Evolutionary conservation across 2,797 vertebrate genomes (phyloP), one percentile per base, ranked within the genome.

Genomic region (Cossypha heuglini): DNA sequence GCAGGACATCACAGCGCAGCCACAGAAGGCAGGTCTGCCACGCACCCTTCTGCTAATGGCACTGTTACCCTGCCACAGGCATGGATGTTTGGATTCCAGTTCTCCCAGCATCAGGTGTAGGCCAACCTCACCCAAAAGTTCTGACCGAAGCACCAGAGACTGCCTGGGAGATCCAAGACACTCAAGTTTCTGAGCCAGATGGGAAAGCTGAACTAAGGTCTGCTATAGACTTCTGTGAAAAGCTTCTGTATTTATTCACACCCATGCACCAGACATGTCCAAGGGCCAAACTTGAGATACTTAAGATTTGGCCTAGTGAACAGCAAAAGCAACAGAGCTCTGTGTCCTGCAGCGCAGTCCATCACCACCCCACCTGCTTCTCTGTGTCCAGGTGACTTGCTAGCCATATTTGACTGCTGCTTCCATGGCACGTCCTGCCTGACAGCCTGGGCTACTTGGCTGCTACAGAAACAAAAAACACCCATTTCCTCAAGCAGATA

Each of bases 11-110:
- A 4, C 35, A 1, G 0, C 0, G 18, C 13, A 29, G 11, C 20
- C 61, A 17, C 2, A 10, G 26, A 21, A n/a, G 43, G 46, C 54
- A 33, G 14, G 6, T 22, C 66, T 37, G 55, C 72, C n/a, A 3
- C 0, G 0, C 10, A 4, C 5, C 46, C 31, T 61, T 29, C 24
- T 33, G 54, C 26, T 24, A 8, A 31, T 0, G 5, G 13, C 29
- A 11, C 51, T 16, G 13, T 2, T 31, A 21, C 17, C 51, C 51
- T 40, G 43, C 21, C 37, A 4, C 3, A 26, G 9, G 16, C 72
- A 59, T 1, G 4, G 13, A 4, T 5, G 4, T 33, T 14, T 46
- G 26, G 13, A 1, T 19, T 16, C 6, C 16, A 25, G 16, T 7
- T 61, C 40, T 71, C 20, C 20, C 12, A 33, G 17, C 37, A 59